Base-by-base conservation (phyloP, 2,797 vertebrate genomes). In the Denticeps clupeoides region DNA sequence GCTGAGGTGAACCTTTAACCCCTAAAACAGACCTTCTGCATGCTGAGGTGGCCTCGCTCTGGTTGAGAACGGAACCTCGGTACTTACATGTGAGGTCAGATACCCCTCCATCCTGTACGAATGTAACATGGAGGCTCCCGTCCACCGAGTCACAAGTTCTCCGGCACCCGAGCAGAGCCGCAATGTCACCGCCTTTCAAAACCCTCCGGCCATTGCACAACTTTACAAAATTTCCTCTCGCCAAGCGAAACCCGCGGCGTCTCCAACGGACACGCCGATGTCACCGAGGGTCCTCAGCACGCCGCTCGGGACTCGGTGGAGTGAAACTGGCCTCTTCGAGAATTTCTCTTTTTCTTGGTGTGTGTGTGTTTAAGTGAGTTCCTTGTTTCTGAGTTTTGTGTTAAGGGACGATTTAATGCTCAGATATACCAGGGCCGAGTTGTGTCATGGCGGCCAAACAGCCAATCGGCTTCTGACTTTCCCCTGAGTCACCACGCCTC, bases 101-200 rank as follows among this genome's bases (percentile, higher is more conserved):
- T 95, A 99, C 82, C 90, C 92, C 87, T 99, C 94, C 94, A 97
- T 99, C 87, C 91, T 96, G 87, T 88, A 89, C 65, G 89, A 80
- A 86, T 93, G 90, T 84, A 95, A 89, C 91, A 97, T 97, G 84
- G 89, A 92, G 87, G 79, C 68, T 48, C 68, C 66, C 77, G 69
- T 55, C 45, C 43, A n/a, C 51, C 45, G 24, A 37, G 56, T 66
- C 45, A 37, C 33, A 56, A 59, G 45, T 42, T 58, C 62, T 73
- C 67, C 64, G 69, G 55, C 47, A 40, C 44, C 56, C 60, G 56
- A 54, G 43, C 37, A 38, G 52, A 59, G 53, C 63, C 37, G 49
- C 48, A 59, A 72, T 77, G 75, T 80, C 60, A 67, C 74, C 77
- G 73, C 68, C 78, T 84, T 82, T 85, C 80, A 87, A 87, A 85